Evolutionary conservation across 2,113 vertebrate genomes (phyloP).

Genomic region (Channa maculata): DNA sequence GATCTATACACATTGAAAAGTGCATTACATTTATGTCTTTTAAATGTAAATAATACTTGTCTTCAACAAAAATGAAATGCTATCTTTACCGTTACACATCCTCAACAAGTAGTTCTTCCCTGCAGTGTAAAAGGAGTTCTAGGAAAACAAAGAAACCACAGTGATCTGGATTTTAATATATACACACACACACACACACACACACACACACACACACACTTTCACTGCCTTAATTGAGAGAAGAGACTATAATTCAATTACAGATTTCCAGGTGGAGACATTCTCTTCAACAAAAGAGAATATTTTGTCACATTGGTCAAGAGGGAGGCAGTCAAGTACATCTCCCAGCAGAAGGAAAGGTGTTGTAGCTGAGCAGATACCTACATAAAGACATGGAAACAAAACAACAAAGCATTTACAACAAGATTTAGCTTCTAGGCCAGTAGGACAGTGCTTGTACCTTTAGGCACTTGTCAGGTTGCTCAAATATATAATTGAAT

Average conservation of each 20-base stretch:
- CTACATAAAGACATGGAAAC: constrained; percentile 68
- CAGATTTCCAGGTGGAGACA: constrained; percentile 98
- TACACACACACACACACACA: neutral
- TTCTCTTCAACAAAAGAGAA: constrained; percentile 99
- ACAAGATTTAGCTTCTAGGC: neutral
- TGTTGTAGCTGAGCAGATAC: constrained; percentile 95
- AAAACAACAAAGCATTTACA: neutral
- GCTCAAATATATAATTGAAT: neutral
- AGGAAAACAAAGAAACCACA: constrained; percentile 50
- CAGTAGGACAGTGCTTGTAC: neutral
- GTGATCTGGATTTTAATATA: neutral
- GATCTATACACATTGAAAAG: constrained; percentile 84
- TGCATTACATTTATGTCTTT: neutral
- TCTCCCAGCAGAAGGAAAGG: constrained; percentile 96
- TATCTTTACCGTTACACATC: constrained; percentile 96
- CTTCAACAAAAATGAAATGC: neutral
- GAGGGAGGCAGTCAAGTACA: constrained; percentile 95
- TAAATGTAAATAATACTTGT: neutral
- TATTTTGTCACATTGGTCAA: constrained; percentile 96
- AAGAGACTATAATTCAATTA: constrained; percentile 69
- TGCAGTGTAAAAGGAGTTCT: constrained; percentile 97
- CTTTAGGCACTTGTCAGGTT: neutral
- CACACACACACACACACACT: neutral
- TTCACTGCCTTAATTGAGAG: neutral
- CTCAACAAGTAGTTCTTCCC: constrained; percentile 98